Evolutionary conservation across 2,113 vertebrate species (phyloP).

Genomic region (Rhadina sibilatrix): DNA sequence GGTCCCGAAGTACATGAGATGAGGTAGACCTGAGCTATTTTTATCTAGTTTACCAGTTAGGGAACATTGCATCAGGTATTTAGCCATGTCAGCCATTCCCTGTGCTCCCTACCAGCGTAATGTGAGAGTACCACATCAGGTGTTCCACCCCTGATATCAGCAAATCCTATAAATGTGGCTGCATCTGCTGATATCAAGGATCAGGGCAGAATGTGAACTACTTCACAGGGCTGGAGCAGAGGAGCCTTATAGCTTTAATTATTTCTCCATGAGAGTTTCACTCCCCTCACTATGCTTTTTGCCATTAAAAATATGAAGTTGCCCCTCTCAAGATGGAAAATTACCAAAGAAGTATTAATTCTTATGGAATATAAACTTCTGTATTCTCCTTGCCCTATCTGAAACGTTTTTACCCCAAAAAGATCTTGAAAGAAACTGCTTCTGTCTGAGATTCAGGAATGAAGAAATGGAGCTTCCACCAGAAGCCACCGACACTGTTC

Average conservation of each 20-base stretch:
- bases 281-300: not conserved
- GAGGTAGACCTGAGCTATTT: constrained; percentile 47
- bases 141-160: constrained; percentile 38
- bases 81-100: constrained; percentile 57
- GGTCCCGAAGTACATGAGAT: not conserved
- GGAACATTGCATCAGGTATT: constrained; percentile 54
- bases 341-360: not conserved
- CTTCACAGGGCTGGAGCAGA: not conserved
- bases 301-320: not conserved
- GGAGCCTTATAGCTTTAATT: not conserved
- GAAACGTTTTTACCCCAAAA: not conserved
- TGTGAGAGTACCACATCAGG: constrained; percentile 53
- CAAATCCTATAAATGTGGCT: constrained; percentile 15
- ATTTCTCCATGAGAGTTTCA: not conserved
- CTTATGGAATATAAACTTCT: not conserved
- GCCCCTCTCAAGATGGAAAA: not conserved
- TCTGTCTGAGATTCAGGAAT: not conserved
- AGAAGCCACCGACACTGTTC: not conserved
- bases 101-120: constrained; percentile 38
- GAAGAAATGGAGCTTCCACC: not conserved
- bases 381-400: not conserved
- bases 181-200: not conserved
- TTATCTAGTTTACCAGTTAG: constrained; percentile 34
- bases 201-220: not conserved
- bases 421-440: not conserved